Conservation (phyloP, 2,113 vertebrate species). For the Bostrychus sinensis region DNA sequence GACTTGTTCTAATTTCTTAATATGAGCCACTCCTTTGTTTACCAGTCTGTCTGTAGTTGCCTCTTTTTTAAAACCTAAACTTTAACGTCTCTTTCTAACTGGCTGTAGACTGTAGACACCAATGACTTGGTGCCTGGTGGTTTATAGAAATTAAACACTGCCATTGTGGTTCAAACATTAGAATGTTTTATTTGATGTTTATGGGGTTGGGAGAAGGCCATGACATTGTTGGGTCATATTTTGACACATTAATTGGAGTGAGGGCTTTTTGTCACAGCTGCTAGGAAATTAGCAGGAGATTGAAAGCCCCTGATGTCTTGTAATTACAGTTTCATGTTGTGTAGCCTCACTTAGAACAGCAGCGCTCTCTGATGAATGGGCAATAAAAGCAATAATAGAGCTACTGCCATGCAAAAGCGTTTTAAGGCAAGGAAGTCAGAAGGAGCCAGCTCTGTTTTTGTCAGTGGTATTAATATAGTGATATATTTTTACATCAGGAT, state of each 20-base stretch:
- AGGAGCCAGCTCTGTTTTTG: slow-evolving; percentile 35
- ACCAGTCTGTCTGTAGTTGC: slow-evolving; percentile 44
- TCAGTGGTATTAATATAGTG: slow-evolving; percentile 30
- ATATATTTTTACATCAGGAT: slow-evolving; percentile 8
- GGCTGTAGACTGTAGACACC: slow-evolving; percentile 16
- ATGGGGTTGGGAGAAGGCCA: slow-evolving; percentile 63
- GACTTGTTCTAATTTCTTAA: neutral
- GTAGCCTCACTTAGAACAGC: slow-evolving; percentile 68
- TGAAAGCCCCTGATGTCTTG: slow-evolving; percentile 78
- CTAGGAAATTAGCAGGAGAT: slow-evolving; percentile 78
- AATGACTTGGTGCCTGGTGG: slow-evolving; percentile 9
- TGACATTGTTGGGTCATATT: slow-evolving; percentile 72
- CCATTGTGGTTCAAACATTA: slow-evolving; percentile 20
- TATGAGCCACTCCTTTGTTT: slow-evolving; percentile 28
- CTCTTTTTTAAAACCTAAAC: slow-evolving; percentile 20
- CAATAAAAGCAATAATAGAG: slow-evolving; percentile 69
- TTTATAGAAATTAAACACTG: slow-evolving; percentile 42
- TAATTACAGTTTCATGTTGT: slow-evolving; percentile 78
- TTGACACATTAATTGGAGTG: slow-evolving; percentile 74
- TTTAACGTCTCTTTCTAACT: slow-evolving; percentile 14
- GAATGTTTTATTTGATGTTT: slow-evolving; percentile 48
- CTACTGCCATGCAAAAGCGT: slow-evolving; percentile 34
- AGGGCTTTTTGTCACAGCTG: slow-evolving; percentile 74
- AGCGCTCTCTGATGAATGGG: slow-evolving; percentile 65
- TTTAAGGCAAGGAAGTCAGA: slow-evolving; percentile 47